Evolutionary conservation across 2,113 vertebrate species (phyloP).

Genomic region (Cathartes aura): DNA sequence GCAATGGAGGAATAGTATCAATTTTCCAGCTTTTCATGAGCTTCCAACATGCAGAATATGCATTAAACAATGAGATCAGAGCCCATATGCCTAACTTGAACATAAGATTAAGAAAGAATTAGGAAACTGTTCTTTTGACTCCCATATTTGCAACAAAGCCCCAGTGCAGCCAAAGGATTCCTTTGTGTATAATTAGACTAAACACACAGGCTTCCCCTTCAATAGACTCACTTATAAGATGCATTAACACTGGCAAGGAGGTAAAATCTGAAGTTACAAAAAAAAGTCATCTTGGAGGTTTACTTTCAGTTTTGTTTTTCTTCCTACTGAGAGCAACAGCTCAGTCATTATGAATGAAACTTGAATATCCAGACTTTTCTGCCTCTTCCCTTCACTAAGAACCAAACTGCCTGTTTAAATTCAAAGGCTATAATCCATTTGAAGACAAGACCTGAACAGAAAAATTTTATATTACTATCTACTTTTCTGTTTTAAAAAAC

Average conservation of each 20-base stretch:
- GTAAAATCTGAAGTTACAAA: neutral
- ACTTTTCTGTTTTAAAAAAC: conserved; percentile 19
- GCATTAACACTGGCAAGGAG: neutral
- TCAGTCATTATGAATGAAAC: neutral
- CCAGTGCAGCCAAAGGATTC: neutral
- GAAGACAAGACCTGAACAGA: conserved; percentile 17
- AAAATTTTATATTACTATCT: neutral
- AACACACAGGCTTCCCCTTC: neutral
- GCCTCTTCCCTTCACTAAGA: conserved; percentile 16
- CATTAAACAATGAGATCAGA: conserved; percentile 32
- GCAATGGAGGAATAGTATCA: neutral
- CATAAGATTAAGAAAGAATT: conserved; percentile 30
- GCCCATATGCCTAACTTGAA: conserved; percentile 62
- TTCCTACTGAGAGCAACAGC: neutral
- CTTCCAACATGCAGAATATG: conserved; percentile 38
- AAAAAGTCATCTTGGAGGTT: neutral
- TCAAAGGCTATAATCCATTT: conserved; percentile 1
- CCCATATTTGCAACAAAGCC: conserved; percentile 21
- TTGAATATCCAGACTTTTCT: neutral
- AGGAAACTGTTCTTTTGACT: conserved; percentile 27
- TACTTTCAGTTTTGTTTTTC: conserved; percentile 13
- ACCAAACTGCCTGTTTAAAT: neutral
- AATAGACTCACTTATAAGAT: neutral
- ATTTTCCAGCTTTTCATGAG: neutral
- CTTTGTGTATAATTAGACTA: neutral